phyloP scores from a whole-genome alignment of 1,140 invertebrate genomes.

The Ceratoteleas bidentatus region DNA sequence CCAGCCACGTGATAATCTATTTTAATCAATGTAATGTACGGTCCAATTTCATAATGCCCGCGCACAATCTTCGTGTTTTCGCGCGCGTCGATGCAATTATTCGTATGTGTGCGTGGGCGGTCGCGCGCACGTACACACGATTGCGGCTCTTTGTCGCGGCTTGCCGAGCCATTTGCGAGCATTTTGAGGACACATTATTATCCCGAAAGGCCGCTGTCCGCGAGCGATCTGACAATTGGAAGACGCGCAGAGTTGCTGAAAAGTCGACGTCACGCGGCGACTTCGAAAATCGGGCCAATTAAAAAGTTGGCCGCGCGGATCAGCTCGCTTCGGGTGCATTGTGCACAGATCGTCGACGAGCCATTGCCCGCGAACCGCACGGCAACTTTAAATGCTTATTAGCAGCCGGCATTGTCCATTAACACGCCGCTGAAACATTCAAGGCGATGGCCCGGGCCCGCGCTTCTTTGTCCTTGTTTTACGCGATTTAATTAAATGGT shows the following conservation, averaged over 20 bases:
- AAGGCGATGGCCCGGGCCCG: no score
- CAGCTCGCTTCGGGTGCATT: not conserved
- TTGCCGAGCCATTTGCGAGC: constrained; percentile 54
- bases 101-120: constrained; percentile 14
- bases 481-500: no score
- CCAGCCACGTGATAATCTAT: constrained; percentile 46
- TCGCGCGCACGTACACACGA: no score
- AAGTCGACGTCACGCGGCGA: constrained; percentile 45
- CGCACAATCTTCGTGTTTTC: constrained; percentile 38
- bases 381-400: no score
- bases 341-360: not conserved
- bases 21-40: constrained; percentile 56
- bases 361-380: not conserved
- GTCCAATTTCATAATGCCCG: constrained; percentile 44
- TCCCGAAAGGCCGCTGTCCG: constrained; percentile 44
- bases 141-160: constrained; percentile 46
- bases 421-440: no score
- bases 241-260: constrained; percentile 52
- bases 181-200: constrained; percentile 60
- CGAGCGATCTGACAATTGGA: constrained; percentile 55
- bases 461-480: no score
- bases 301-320: constrained; percentile 45
- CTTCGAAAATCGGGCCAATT: constrained; percentile 55
- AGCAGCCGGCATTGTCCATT: no score
- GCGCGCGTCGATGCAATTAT: constrained; percentile 39